Evolutionary conservation across 2,113 vertebrate species (phyloP), one percentile per base, ranked within the genome.

Genomic region (Xiphophorus hellerii): DNA sequence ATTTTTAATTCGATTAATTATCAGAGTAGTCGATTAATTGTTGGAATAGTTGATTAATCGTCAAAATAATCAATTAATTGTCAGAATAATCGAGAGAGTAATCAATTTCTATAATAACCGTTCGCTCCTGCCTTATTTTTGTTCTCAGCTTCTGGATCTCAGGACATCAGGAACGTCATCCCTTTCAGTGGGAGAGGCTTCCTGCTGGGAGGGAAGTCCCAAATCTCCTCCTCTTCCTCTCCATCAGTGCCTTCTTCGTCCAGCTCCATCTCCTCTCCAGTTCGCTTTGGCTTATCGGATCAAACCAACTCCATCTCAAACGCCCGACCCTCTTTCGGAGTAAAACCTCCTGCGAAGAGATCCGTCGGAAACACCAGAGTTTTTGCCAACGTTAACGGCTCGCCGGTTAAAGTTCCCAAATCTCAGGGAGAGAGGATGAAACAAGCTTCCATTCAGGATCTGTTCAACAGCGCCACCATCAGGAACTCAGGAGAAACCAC

Each of bases 181-280:
- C 95, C 96, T 6, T 99, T 99, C 39, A 96, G 93, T 71, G 98
- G 98, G 10, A 96, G 75, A 73, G 97, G 97, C 0, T 95, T 96
- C 82, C 69, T 94, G 2, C 95, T 99, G 6, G 96, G 96, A 76
- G 94, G 93, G 25, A 81, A 69, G 35, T 92, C 88, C 0, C 62
- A 62, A 67, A 44, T 72, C 0, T 69, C 78, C 0, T 29, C 67
- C 0, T 85, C 90, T 51, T 76, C 77, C 25, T 27, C 75, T 2
- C n/a, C 78, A 37, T 15, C 29, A 3, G 42, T 17, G 35, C 61
- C 85, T 69, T 35, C 74, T 1, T 37, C 65, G 0, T 78, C 4
- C 25, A 30, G 42, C 63, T 15, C 68, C 0, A 3, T 66, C 0
- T 73, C 1, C n/a, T 77, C 84, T 33, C 83, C 84, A 2, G 33